A percentile compares a stretch with the other conserved stretches of the same genome.
Evolutionary conservation across 1,140 invertebrate genomes (phyloP).

Genomic region (silkworm (Bombyx mori)): ASM3026992v2 NC_085116.1:7013001-7013500

Average conservation of each 20-base stretch:
- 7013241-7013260: too few relatives aligned
- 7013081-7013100: slow-evolving; percentile 14
- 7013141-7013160: slow-evolving; percentile 15
- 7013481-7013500: background rate
- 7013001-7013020: too few relatives aligned
- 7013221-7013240: too few relatives aligned
- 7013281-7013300: too few relatives aligned
- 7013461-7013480: slow-evolving; percentile 14
- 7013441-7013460: slow-evolving; percentile 6
- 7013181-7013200: slow-evolving; percentile 14
- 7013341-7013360: too few relatives aligned
- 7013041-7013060: slow-evolving; percentile 11
- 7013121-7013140: slow-evolving; percentile 19
- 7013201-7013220: too few relatives aligned
- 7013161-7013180: slow-evolving; percentile 20
- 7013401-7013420: too few relatives aligned
- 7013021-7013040: background rate
- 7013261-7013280: too few relatives aligned
- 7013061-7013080: slow-evolving; percentile 16
- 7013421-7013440: slow-evolving; percentile 6
- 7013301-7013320: too few relatives aligned
- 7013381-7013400: too few relatives aligned
- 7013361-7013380: too few relatives aligned
- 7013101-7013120: slow-evolving; percentile 21
- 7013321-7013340: too few relatives aligned